These are phyloP conservation scores for Addax nasomaculatus DNA, from an alignment of 2,113 vertebrate genomes.

Conservation along the genomic window DNA sequence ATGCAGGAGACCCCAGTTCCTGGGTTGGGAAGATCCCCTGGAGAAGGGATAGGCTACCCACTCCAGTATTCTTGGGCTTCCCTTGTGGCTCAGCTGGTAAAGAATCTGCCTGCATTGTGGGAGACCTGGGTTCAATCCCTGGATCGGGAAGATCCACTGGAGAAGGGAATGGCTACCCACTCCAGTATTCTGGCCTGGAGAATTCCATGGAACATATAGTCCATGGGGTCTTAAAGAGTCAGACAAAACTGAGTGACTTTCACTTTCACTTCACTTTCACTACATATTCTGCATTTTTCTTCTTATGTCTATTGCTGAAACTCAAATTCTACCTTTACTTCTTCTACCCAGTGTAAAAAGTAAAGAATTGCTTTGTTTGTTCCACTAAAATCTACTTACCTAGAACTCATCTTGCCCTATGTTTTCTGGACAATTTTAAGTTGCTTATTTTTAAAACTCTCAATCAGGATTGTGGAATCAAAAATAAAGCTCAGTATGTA, in stretches of 20 bases:
- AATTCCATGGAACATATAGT: background rate
- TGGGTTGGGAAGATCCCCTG: background rate
- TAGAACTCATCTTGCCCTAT: background rate
- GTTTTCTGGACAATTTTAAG: background rate
- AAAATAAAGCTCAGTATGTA: background rate
- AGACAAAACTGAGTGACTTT: background rate
- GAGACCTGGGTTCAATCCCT: background rate
- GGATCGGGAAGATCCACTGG: rapidly evolving
- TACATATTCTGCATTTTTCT: background rate
- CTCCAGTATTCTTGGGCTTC: background rate
- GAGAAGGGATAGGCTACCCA: background rate
- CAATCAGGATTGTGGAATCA: background rate
- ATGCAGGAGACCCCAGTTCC: background rate
- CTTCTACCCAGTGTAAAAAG: background rate
- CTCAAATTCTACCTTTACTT: background rate
- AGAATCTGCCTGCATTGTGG: background rate
- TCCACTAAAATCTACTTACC: background rate
- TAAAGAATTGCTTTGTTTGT: background rate
- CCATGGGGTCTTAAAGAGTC: background rate
- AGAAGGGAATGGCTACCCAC: background rate
- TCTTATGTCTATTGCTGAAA: background rate
- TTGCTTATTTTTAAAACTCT: constrained; percentile 1
- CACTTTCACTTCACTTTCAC: background rate
- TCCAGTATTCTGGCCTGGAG: background rate
- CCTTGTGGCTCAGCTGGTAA: background rate